Base-by-base conservation (phyloP, 2,113 vertebrate genomes). In the Opisthocomus hoazin region DNA sequence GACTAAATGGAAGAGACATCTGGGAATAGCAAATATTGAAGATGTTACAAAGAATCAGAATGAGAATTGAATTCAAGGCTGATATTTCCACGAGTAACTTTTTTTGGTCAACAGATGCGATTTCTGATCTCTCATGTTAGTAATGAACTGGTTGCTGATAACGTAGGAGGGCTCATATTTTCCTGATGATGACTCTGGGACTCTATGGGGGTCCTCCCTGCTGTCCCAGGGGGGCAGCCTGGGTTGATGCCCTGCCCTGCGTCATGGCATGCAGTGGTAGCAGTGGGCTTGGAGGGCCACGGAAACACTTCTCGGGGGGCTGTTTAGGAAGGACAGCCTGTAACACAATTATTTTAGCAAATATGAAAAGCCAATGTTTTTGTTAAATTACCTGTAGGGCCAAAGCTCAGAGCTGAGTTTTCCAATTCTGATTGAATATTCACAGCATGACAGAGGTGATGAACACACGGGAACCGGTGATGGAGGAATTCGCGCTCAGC, bases 361-460 rank as follows among this genome's bases (percentile, higher is more conserved):
- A 11, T 46, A 43, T 14, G 32, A 58, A 87, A 79, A 75, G 7
- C 16, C 34, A 43, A 0, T 36, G 12, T 9, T 64, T 92, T 76
- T 87, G 26, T 81, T 86, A 79, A 85, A 66, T 45, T 45, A 68
- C 10, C 26, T 50, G 18, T 53, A 26, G 5, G 12, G 10, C 14
- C 30, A 84, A 79, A 82, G 68, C 57, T 71, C 41, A 60, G 34
- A 73, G 48, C 26, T 84, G 63, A 86, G 43, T 68, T 87, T 89
- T 90, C 23, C 30, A 23, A 27, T 79, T 95, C 68, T 90, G 30
- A 71, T 90, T 75, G 39, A 50, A 76, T 94, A 32, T 85, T 91
- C 32, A 20, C 97, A 99, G 99, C 96, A 99, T 99, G 99, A 98
- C 98, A 43, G 98, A 99, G 93, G 98, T 99, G 96, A 98, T 99